Percentiles rank a stretch among this genome's conserved stretches.
Evolutionary conservation across 1,140 invertebrate species (phyloP).

Genomic region (Listronotus oregonensis): DNA sequence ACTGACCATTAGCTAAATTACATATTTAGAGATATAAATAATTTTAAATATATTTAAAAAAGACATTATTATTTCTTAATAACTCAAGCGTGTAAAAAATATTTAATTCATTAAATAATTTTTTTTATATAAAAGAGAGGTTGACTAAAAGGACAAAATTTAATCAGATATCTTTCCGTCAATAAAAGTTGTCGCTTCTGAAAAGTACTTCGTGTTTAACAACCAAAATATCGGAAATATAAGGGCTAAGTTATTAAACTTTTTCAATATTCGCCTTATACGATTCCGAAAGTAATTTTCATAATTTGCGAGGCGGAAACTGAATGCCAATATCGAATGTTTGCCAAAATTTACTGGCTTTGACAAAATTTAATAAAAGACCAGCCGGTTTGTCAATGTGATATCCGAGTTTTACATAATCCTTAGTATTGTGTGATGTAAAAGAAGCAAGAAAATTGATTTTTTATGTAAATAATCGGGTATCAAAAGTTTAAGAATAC

Average conservation of each 20-base stretch:
- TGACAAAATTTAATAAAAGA: conserved; percentile 32
- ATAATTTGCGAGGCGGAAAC: conserved; percentile 22
- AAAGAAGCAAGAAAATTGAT: conserved; percentile 18
- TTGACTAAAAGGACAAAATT: too few relatives aligned
- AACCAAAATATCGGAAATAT: conserved; percentile 20
- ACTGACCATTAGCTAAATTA: too few relatives aligned
- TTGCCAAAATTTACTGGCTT: conserved; percentile 26
- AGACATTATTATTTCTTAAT: too few relatives aligned
- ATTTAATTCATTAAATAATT: too few relatives aligned
- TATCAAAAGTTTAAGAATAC: conserved; percentile 1
- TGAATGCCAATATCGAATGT: conserved; percentile 17
- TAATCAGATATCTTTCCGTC: neutral
- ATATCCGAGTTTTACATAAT: conserved; percentile 26
- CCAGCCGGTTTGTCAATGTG: conserved; percentile 25
- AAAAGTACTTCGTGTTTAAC: conserved; percentile 19
- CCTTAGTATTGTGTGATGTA: conserved; percentile 22
- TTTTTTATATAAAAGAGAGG: too few relatives aligned
- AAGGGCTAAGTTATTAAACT: conserved; percentile 27
- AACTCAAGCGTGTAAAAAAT: too few relatives aligned
- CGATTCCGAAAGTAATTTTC: conserved; percentile 18
- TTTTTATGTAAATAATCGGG: conserved; percentile 15
- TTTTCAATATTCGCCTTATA: conserved; percentile 30
- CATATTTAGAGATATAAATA: too few relatives aligned
- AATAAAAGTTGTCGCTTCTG: conserved; percentile 19
- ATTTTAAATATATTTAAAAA: too few relatives aligned